Evolutionary conservation across 2,797 vertebrate genomes (phyloP).

Genomic region (Esox lucius): DNA sequence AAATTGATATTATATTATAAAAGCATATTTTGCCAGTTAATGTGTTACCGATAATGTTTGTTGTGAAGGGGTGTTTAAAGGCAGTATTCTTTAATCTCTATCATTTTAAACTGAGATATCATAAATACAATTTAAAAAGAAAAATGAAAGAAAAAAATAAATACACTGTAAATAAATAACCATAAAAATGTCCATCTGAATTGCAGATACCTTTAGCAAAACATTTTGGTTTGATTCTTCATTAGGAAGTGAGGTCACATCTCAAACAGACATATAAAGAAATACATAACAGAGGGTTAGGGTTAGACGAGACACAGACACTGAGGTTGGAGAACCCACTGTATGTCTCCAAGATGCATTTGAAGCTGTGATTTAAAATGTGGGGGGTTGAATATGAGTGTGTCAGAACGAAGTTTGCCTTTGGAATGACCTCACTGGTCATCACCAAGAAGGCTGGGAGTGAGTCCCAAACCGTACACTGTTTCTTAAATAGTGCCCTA

Average conservation of each 20-base stretch:
- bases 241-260: neutral
- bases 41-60: constrained; percentile 24
- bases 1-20: constrained; percentile 29
- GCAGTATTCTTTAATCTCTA: constrained; percentile 64
- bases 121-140: too few relatives aligned
- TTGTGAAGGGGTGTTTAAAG: constrained; percentile 58
- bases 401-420: neutral
- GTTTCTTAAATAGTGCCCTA: neutral
- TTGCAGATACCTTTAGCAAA: constrained; percentile 9
- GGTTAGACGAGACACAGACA: neutral
- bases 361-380: neutral
- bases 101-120: constrained; percentile 69
- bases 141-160: constrained; percentile 51
- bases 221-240: neutral
- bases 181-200: neutral
- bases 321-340: neutral
- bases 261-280: neutral
- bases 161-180: neutral
- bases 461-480: too few relatives aligned
- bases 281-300: neutral
- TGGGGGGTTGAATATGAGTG: neutral
- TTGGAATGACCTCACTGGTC: neutral
- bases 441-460: neutral
- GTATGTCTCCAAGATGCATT: neutral
- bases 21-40: constrained; percentile 77